phyloP scores from a whole-genome alignment of 1,140 invertebrate species.

The Vanessa tameamea region DNA sequence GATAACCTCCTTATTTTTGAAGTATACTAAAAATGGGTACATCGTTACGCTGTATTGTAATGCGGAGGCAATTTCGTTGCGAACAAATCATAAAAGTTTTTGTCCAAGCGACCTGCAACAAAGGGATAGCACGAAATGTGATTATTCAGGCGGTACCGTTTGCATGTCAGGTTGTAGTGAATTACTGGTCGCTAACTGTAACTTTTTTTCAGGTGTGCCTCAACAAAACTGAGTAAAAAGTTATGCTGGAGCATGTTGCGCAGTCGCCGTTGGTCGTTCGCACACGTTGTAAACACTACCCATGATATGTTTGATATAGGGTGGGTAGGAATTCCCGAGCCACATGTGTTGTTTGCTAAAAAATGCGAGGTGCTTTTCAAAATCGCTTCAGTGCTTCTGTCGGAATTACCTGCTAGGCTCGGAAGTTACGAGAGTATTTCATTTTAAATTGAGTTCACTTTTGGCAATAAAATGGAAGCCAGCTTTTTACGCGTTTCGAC shows the following conservation, averaged over 20 bases:
- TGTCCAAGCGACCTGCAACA: slow-evolving; percentile 53
- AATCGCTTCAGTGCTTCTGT: slow-evolving; percentile 28
- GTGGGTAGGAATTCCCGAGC: slow-evolving; percentile 35
- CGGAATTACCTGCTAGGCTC: slow-evolving; percentile 32
- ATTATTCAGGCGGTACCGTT: slow-evolving; percentile 64
- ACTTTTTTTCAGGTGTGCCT: slow-evolving; percentile 60
- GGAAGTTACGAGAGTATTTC: slow-evolving; percentile 31
- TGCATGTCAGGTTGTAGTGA: slow-evolving; percentile 68
- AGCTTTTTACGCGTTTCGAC: slow-evolving; percentile 26
- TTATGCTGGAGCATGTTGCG: slow-evolving; percentile 49
- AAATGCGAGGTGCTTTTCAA: slow-evolving; percentile 39
- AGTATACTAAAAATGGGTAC: too few relatives aligned
- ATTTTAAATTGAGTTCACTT: slow-evolving; percentile 38
- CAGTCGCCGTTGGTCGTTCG: slow-evolving; percentile 53
- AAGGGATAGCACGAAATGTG: slow-evolving; percentile 65
- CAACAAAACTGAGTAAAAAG: slow-evolving; percentile 66
- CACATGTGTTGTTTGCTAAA: slow-evolving; percentile 40
- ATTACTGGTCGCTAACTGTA: slow-evolving; percentile 56
- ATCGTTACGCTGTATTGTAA: slow-evolving; percentile 1
- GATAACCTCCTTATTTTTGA: too few relatives aligned
- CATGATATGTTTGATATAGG: slow-evolving; percentile 61
- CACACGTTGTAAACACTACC: slow-evolving; percentile 63
- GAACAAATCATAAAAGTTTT: slow-evolving; percentile 62
- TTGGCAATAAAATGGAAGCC: slow-evolving; percentile 31
- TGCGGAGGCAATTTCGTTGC: slow-evolving; percentile 17